These are phyloP conservation scores for Sphyrna mokarran DNA, from an alignment of 2,113 vertebrate genomes.

Conservation along the genomic window DNA sequence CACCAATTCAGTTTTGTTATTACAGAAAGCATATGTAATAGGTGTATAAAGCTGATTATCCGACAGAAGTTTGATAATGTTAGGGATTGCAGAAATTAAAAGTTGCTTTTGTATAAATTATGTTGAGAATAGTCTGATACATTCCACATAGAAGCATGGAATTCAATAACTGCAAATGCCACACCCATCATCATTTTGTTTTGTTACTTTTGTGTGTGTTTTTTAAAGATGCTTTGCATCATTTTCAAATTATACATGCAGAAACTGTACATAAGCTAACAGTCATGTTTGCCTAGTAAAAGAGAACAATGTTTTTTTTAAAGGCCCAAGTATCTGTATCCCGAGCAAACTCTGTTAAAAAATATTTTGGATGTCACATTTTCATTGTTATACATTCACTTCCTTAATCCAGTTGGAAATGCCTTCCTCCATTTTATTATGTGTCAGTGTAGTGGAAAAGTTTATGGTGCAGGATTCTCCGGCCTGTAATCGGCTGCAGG, in stretches of 20 bases:
- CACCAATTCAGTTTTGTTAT: neutral
- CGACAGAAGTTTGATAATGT: neutral
- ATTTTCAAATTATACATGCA: neutral
- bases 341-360: neutral
- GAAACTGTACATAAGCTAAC: neutral
- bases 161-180: neutral
- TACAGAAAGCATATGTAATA: neutral
- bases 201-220: neutral
- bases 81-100: neutral
- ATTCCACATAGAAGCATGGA: neutral
- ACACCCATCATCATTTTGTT: neutral
- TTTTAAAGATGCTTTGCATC: neutral
- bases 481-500: too few relatives aligned
- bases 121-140: neutral
- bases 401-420: neutral
- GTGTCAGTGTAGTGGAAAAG: neutral
- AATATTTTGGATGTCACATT: neutral
- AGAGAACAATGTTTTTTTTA: neutral
- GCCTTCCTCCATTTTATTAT: neutral
- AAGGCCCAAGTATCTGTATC: neutral
- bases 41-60: neutral
- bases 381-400: neutral
- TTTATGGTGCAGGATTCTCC: neutral
- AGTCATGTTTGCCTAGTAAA: neutral
- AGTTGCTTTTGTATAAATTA: neutral